A percentile compares a stretch with the other conserved stretches of the same genome.
phyloP scores from a whole-genome alignment of 2,113 vertebrate genomes.

The Antennarius striatus region DNA sequence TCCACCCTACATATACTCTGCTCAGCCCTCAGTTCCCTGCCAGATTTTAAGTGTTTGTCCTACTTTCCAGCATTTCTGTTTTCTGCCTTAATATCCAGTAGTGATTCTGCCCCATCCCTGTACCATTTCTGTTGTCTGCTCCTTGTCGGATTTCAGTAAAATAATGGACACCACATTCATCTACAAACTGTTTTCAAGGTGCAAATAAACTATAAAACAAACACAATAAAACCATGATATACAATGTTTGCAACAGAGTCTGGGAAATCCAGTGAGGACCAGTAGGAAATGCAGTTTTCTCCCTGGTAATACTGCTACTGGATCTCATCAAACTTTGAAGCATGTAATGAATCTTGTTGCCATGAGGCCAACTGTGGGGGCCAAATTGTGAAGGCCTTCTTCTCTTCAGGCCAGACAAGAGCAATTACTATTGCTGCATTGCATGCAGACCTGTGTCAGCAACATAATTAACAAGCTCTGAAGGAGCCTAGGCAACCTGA shows the following conservation, averaged over 20 bases:
- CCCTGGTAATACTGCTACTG: conserved; percentile 45
- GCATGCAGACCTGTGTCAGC: conserved; percentile 61
- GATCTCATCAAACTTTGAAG: conserved; percentile 56
- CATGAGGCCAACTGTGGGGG: conserved; percentile 52
- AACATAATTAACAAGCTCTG: conserved; percentile 65
- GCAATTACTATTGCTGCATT: conserved; percentile 67
- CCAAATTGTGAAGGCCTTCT: conserved; percentile 46
- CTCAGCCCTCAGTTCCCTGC: too few relatives aligned
- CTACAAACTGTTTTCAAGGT: not conserved
- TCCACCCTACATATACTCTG: too few relatives aligned
- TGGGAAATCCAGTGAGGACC: conserved; percentile 19
- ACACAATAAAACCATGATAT: too few relatives aligned
- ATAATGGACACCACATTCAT: conserved; percentile 32
- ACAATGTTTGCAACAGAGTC: not conserved
- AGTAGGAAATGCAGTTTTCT: not conserved
- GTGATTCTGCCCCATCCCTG: too few relatives aligned
- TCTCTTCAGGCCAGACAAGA: conserved; percentile 53
- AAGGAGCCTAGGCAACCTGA: conserved; percentile 56
- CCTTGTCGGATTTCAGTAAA: conserved; percentile 6
- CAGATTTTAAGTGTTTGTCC: too few relatives aligned
- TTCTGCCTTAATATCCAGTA: too few relatives aligned
- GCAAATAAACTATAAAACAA: not conserved
- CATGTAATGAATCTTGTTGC: conserved; percentile 41
- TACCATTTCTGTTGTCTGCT: too few relatives aligned
- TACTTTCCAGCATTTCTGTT: too few relatives aligned